These are phyloP conservation scores for Crotophaga sulcirostris DNA, from an alignment of 2,113 vertebrate genomes.

Conservation along the genomic window DNA sequence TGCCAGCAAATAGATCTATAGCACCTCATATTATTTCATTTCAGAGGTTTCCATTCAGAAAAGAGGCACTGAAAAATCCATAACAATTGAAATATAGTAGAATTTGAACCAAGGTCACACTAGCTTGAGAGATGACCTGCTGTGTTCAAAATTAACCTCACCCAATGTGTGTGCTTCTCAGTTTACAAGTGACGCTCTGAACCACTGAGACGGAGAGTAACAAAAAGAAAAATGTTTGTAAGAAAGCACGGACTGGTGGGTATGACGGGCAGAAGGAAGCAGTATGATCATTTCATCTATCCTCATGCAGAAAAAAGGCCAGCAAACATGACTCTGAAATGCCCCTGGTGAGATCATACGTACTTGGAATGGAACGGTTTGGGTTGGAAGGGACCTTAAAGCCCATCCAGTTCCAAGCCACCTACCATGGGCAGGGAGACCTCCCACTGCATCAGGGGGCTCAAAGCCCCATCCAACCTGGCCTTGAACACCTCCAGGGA, in stretches of 20 bases:
- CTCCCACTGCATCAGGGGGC: too few species aligned
- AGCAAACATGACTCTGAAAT: not conserved
- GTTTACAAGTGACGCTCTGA: not conserved
- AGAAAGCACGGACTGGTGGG: not conserved
- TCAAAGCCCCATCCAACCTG: too few species aligned
- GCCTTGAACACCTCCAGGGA: too few species aligned
- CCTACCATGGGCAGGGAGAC: too few species aligned
- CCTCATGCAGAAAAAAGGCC: not conserved
- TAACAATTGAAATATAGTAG: conserved; percentile 50
- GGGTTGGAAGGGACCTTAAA: too few species aligned
- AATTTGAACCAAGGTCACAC: not conserved
- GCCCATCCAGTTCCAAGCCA: too few species aligned
- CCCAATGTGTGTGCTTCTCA: not conserved
- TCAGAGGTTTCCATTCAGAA: conserved; percentile 48
- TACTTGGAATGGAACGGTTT: not conserved
- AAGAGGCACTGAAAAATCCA: conserved; percentile 57
- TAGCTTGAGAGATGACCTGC: conserved; percentile 30
- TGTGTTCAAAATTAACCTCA: not conserved
- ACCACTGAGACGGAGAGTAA: not conserved
- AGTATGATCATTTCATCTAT: not conserved
- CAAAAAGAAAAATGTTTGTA: not conserved
- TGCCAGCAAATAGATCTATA: conserved; percentile 42
- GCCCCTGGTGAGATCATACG: not conserved
- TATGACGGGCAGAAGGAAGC: not conserved
- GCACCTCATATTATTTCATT: conserved; percentile 31